Percentiles rank a stretch among this genome's conserved stretches.
Conservation (phyloP, 2,888 invertebrate species). For the Phania funesta region DNA sequence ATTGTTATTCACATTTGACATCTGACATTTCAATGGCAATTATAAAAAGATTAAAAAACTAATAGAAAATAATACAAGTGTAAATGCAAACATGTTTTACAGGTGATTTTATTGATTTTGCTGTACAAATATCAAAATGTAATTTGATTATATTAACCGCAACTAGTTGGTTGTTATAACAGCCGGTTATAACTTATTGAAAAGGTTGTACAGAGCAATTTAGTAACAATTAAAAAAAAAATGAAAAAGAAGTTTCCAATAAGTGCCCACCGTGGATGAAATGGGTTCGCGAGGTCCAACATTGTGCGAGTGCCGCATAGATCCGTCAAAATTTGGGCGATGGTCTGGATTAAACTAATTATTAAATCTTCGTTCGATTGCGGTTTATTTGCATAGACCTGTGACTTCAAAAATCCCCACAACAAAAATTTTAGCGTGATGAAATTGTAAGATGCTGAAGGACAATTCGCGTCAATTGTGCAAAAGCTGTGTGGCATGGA, state of each 20-base stretch:
- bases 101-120: slow-evolving; percentile 21
- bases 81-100: slow-evolving; percentile 12
- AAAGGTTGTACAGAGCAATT: neutral
- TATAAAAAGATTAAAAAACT: neutral
- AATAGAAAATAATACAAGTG: slow-evolving; percentile 23
- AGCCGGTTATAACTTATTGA: neutral
- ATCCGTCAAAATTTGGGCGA: too few relatives aligned
- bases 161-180: slow-evolving; percentile 5
- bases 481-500: too few relatives aligned
- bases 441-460: too few relatives aligned
- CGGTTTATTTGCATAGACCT: too few relatives aligned
- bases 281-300: too few relatives aligned
- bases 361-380: too few relatives aligned
- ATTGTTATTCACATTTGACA: slow-evolving; percentile 46
- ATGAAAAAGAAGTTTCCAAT: neutral
- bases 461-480: too few relatives aligned
- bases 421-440: too few relatives aligned
- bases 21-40: slow-evolving; percentile 62
- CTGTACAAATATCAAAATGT: slow-evolving; percentile 1
- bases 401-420: too few relatives aligned
- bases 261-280: neutral
- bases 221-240: neutral
- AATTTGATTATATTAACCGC: slow-evolving; percentile 45
- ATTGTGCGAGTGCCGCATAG: too few relatives aligned
- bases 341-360: too few relatives aligned